A percentile compares a stretch with the other conserved stretches of the same genome.
Evolutionary conservation across 1,140 invertebrate species (phyloP).

Genomic region (Lucilia cuprina): DNA sequence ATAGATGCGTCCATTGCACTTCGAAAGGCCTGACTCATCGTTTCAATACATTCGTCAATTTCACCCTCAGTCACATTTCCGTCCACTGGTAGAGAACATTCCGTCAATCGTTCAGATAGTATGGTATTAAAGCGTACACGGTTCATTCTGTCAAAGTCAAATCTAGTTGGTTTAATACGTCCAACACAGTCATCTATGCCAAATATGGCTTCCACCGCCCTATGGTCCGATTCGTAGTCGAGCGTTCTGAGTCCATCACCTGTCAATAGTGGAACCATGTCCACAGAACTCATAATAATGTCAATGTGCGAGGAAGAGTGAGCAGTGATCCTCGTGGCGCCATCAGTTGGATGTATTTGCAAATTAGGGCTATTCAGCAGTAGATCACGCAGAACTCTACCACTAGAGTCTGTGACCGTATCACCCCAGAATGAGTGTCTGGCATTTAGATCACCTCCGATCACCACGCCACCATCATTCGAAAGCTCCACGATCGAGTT

Average conservation of each 20-base stretch:
- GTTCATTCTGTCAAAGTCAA: conserved; percentile 11
- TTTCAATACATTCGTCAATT: background rate
- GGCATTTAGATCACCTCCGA: background rate
- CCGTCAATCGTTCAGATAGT: background rate
- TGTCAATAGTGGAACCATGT: background rate
- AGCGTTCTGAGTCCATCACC: background rate
- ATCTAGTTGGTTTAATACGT: background rate
- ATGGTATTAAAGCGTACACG: background rate
- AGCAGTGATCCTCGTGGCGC: background rate
- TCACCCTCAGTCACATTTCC: background rate
- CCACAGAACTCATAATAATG: background rate
- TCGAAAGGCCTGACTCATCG: background rate
- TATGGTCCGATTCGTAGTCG: background rate
- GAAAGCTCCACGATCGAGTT: too few relatives aligned
- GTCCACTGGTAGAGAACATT: background rate
- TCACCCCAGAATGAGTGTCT: background rate
- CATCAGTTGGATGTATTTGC: background rate
- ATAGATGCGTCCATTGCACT: background rate
- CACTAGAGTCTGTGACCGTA: background rate
- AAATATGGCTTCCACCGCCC: background rate
- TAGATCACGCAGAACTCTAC: background rate
- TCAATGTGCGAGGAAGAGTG: background rate
- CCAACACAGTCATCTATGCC: background rate
- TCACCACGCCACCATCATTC: background rate
- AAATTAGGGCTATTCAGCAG: background rate